These are phyloP conservation scores for Ypsolopha scabrella DNA, from an alignment of 2,888 invertebrate species.

Conservation along the genomic window DNA sequence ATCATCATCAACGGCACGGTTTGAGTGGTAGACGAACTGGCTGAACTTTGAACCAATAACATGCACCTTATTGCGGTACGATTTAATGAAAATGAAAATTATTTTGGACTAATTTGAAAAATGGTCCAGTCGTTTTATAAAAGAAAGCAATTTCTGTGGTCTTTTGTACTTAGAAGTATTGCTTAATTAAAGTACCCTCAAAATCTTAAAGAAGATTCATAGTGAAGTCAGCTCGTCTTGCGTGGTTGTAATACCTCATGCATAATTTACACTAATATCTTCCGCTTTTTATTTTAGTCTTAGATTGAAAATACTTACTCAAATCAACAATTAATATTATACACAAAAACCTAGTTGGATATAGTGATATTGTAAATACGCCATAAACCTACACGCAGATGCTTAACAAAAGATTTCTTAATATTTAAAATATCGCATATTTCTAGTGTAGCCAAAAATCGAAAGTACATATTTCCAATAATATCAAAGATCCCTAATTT, in stretches of 20 bases:
- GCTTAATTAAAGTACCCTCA: too few species aligned
- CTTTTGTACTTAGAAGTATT: too few species aligned
- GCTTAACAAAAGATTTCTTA: constrained; percentile 46
- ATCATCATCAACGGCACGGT: constrained; percentile 56
- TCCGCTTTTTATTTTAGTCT: constrained; percentile 41
- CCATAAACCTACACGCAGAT: constrained; percentile 43
- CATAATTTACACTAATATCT: constrained; percentile 41
- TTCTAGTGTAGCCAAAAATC: constrained; percentile 58
- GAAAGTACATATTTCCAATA: constrained; percentile 64
- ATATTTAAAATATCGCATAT: constrained; percentile 40
- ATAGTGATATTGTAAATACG: constrained; percentile 37
- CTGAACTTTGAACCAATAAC: constrained; percentile 4
- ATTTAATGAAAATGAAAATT: too few species aligned
- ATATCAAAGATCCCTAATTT: constrained; percentile 60
- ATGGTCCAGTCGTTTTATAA: too few species aligned
- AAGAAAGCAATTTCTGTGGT: too few species aligned
- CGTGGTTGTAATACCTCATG: constrained; percentile 56
- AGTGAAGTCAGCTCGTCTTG: constrained; percentile 14
- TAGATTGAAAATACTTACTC: constrained; percentile 33
- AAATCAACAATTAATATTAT: constrained; percentile 29
- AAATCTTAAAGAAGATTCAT: background rate
- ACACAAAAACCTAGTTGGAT: constrained; percentile 8
- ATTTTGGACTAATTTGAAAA: too few species aligned
- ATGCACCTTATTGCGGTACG: too few species aligned
- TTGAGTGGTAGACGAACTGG: constrained; percentile 57